Conservation (phyloP, 2,113 vertebrate genomes). For the Sebastes fasciatus region DNA sequence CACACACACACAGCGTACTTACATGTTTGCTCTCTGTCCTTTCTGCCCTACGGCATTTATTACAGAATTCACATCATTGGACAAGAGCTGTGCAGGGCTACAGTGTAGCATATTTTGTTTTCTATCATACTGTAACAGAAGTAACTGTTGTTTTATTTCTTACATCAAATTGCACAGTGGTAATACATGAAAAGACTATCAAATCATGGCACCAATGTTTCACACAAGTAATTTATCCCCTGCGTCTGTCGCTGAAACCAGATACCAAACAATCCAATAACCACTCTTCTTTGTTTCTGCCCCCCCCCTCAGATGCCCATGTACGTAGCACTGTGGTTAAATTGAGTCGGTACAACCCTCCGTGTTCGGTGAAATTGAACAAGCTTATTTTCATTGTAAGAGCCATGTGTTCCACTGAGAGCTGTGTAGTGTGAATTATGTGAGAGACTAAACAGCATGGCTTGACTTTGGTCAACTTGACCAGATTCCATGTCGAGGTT, state of each 20-base stretch:
- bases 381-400: conserved; percentile 47
- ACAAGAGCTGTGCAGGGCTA: conserved; percentile 34
- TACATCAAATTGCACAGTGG: background rate
- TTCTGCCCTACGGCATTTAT: conserved; percentile 12
- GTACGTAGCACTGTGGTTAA: conserved; percentile 27
- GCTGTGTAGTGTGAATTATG: conserved; percentile 39
- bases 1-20: background rate
- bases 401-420: conserved; percentile 27
- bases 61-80: conserved; percentile 25
- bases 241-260: conserved; percentile 28
- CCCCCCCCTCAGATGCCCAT: conserved; percentile 25
- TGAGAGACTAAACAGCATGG: conserved; percentile 34
- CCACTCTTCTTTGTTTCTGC: conserved; percentile 26
- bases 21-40: background rate
- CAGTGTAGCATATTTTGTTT: conserved; percentile 12
- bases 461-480: conserved; percentile 32
- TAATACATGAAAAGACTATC: conserved; percentile 39
- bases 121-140: background rate
- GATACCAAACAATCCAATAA: conserved; percentile 54
- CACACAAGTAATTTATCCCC: conserved; percentile 42
- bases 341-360: conserved; percentile 46
- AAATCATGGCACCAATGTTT: conserved; percentile 37
- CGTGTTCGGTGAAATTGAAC: conserved; percentile 61
- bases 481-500: conserved; percentile 22
- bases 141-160: background rate